phyloP scores from a whole-genome alignment of 1,140 invertebrate genomes.

The Drosophila tristis region DNA sequence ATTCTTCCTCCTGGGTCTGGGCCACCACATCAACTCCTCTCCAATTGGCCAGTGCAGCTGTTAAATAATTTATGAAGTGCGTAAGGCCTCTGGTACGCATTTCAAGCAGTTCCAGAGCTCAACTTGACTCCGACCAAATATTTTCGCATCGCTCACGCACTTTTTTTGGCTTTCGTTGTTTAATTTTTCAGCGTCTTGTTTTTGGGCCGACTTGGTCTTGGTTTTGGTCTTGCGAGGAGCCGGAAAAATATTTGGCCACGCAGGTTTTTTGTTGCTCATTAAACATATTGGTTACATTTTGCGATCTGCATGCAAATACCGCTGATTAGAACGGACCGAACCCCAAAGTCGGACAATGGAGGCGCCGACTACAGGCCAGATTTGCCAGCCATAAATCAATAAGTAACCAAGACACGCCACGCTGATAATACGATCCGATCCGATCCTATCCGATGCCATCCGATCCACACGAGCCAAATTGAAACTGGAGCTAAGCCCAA shows the following conservation, averaged over 20 bases:
- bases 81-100: slow-evolving; percentile 73
- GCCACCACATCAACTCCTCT: neutral
- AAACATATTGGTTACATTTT: slow-evolving; percentile 71
- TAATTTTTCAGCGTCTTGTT: too few relatives aligned
- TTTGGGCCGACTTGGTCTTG: neutral
- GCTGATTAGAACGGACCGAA: slow-evolving; percentile 48
- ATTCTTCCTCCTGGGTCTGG: neutral
- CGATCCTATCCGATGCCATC: too few relatives aligned
- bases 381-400: slow-evolving; percentile 63
- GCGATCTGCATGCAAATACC: slow-evolving; percentile 73
- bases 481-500: slow-evolving; percentile 21
- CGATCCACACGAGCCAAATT: slow-evolving; percentile 26
- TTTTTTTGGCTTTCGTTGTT: slow-evolving; percentile 34
- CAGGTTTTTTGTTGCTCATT: slow-evolving; percentile 54
- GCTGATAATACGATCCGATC: too few relatives aligned
- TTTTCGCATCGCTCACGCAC: slow-evolving; percentile 67
- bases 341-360: slow-evolving; percentile 5
- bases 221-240: slow-evolving; percentile 44
- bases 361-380: slow-evolving; percentile 36
- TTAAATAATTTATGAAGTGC: slow-evolving; percentile 81
- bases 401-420: slow-evolving; percentile 21
- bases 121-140: slow-evolving; percentile 26
- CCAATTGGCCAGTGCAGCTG: slow-evolving; percentile 59
- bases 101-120: slow-evolving; percentile 59
- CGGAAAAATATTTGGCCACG: slow-evolving; percentile 73